Evolutionary conservation across 1,140 invertebrate genomes (phyloP).

Genomic region (Hylaeus anthracinus): DNA sequence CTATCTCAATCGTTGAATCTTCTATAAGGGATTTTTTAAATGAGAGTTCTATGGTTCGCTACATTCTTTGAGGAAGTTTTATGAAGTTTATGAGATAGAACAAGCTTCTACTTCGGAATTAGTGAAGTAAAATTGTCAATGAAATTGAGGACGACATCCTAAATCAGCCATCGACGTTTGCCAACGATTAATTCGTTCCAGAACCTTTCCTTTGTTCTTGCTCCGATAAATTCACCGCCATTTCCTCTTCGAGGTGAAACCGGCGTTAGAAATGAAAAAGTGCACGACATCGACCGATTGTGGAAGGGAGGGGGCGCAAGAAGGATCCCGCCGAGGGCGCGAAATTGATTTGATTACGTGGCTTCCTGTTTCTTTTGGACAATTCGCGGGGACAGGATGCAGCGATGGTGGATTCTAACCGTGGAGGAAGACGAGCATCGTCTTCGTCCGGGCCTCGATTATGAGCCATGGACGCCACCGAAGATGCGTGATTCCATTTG

Average conservation of each 20-base stretch:
- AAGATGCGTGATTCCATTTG: slow-evolving; percentile 67
- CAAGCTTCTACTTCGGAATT: no score
- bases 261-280: slow-evolving; percentile 5
- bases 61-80: no score
- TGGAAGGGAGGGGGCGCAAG: background rate
- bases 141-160: no score
- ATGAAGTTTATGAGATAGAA: no score
- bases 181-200: no score
- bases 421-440: slow-evolving; percentile 9
- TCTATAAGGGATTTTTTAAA: no score
- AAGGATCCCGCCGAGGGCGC: slow-evolving; percentile 12
- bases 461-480: slow-evolving; percentile 19
- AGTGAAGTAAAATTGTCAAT: no score
- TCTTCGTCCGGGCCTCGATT: slow-evolving; percentile 47
- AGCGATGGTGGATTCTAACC: slow-evolving; percentile 8
- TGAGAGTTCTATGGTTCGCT: no score
- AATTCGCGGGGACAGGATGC: slow-evolving; percentile 45
- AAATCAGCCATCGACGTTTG: no score
- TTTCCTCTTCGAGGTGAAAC: background rate
- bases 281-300: background rate
- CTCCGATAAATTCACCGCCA: background rate
- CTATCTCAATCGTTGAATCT: no score
- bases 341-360: slow-evolving; percentile 66
- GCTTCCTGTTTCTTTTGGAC: slow-evolving; percentile 53
- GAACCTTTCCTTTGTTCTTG: background rate